Conservation (phyloP, 2,888 invertebrate species). For the Lasioglossum figueresi region DNA sequence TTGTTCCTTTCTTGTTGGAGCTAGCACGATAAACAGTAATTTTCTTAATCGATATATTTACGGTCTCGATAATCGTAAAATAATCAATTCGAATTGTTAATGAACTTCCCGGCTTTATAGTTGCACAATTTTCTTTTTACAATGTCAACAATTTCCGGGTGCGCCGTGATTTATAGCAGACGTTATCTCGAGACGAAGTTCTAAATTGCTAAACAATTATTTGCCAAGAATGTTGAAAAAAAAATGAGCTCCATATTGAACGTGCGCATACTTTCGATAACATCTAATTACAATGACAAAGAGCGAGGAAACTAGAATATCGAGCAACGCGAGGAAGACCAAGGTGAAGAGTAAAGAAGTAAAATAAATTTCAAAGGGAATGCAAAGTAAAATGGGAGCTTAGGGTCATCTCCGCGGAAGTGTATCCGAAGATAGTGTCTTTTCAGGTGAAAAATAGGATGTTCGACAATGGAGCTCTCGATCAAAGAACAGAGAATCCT, state of each 20-base stretch:
- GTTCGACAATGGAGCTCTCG: conserved; percentile 4
- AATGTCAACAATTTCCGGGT: background rate
- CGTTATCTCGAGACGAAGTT: background rate
- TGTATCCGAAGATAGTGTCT: background rate
- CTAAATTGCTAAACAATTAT: background rate
- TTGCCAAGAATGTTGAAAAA: background rate
- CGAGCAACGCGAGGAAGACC: background rate
- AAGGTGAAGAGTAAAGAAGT: background rate
- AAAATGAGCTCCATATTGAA: background rate
- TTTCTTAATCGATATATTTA: background rate
- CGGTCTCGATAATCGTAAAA: no score
- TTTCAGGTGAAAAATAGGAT: conserved; percentile 2
- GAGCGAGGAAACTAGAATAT: background rate
- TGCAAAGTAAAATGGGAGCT: background rate
- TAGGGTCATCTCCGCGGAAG: background rate
- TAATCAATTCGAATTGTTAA: no score
- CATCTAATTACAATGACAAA: background rate
- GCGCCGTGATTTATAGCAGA: background rate
- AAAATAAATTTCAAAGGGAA: background rate
- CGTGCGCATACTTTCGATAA: background rate
- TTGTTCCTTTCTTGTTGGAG: background rate
- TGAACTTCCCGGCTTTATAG: background rate
- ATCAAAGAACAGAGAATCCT: background rate
- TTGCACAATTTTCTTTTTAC: background rate
- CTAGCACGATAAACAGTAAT: background rate